Evolutionary conservation across 35 echinoderm and acorn worm genomes (phyloP).

Genomic region (Apostichopus parvimensis): DNA sequence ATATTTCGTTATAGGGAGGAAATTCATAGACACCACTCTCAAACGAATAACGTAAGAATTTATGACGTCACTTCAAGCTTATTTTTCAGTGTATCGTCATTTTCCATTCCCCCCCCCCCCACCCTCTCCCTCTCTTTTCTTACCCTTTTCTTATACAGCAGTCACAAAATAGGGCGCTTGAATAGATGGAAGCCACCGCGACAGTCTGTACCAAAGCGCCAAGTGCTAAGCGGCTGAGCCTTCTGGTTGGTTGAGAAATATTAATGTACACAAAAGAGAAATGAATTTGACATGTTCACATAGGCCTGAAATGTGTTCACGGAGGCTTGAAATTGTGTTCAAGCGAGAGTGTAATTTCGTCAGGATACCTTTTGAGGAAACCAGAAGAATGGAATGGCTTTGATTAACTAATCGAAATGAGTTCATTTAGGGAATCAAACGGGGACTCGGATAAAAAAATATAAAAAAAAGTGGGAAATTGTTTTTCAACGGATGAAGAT

Average conservation of each 20-base stretch:
- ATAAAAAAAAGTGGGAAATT: constrained; percentile 23
- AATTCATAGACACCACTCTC: no score
- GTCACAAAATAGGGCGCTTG: neutral
- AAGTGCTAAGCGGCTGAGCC: neutral
- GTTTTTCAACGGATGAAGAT: constrained; percentile 17
- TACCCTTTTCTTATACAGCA: neutral
- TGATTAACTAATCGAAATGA: constrained; percentile 46
- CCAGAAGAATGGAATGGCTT: constrained; percentile 3
- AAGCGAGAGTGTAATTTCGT: constrained; percentile 45
- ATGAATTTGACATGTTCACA: constrained; percentile 56
- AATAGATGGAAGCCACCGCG: neutral
- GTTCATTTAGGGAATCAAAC: constrained; percentile 12
- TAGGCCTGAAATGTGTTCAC: constrained; percentile 46
- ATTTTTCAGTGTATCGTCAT: neutral
- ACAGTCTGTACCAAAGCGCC: neutral
- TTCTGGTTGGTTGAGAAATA: neutral
- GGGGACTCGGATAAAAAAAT: neutral
- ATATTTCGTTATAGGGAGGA: no score
- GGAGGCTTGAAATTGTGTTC: constrained; percentile 56
- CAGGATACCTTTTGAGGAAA: constrained; percentile 28
- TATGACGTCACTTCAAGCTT: neutral
- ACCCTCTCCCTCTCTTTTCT: no score
- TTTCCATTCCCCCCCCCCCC: no score
- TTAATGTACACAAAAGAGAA: constrained; percentile 24
- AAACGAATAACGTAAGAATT: neutral